Evolutionary conservation across 2,888 invertebrate species (phyloP).

Genomic region (Theretra japonica): DNA sequence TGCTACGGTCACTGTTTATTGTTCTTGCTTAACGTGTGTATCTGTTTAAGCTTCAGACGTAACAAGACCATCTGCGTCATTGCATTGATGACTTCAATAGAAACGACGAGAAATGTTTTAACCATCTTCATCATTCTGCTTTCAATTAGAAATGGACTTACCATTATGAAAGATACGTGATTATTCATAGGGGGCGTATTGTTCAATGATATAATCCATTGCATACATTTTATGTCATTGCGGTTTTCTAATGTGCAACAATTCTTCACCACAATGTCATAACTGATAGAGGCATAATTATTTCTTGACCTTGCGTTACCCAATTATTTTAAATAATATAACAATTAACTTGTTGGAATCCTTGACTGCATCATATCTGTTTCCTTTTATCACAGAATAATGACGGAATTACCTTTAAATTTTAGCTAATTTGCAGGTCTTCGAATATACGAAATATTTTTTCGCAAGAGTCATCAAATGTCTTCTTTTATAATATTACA

Average conservation of each 20-base stretch:
- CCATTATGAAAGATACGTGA: background rate
- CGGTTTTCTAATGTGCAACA: background rate
- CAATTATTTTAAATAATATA: no score
- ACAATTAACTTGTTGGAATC: background rate
- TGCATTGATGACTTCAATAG: background rate
- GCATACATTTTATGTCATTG: background rate
- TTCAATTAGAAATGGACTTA: background rate
- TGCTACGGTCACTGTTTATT: slow-evolving; percentile 48
- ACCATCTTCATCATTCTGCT: background rate
- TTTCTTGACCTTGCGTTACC: background rate
- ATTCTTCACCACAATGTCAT: background rate
- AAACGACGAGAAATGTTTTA: background rate
- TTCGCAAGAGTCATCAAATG: background rate
- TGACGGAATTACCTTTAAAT: background rate
- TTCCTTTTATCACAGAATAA: background rate
- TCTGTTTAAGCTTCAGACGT: slow-evolving; percentile 8
- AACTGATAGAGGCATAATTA: background rate
- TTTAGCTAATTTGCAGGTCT: background rate
- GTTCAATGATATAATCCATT: background rate
- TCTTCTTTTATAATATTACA: background rate
- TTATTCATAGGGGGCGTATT: slow-evolving; percentile 4
- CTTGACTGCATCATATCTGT: background rate
- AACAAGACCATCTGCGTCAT: background rate
- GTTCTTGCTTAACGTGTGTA: slow-evolving; percentile 37
- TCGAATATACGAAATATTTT: background rate